Evolutionary conservation across 2,888 invertebrate genomes (phyloP), one percentile per base, ranked within the genome.

Genomic region (Leptinotarsa tumamoca): DNA sequence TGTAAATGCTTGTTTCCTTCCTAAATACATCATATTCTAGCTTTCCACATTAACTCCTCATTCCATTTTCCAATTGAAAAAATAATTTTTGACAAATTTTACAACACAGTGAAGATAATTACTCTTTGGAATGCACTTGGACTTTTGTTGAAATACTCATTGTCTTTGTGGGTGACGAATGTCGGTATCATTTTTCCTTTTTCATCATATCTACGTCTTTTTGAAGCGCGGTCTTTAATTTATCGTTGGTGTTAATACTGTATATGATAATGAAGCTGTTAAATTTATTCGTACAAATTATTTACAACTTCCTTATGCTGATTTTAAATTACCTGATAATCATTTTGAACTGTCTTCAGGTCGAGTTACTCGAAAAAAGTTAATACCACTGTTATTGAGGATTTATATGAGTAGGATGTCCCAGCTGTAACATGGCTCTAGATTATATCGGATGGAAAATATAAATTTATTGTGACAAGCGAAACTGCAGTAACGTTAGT

Each of bases 261-360:
- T 74, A 54, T 63, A 69, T 66, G 73, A 71, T 77, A 74, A 77
- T 77, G 67, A 68, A 71, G 63, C 72, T 72, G 76, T 71, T 66
- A 52, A 71, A 74, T 77, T 77, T 72, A 77, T 71, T 66, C 68
- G 54, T 50, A 74, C 71, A 68, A 71, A 70, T 72, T 75, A 75
- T 77, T 77, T 77, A 77, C 76, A 77, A 74, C 76, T 77, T 77
- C 76, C 76, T 77, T 50, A 50, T 77, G 69, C 68, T 23, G 56
- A 70, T 70, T 58, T 49, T 70, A 58, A 70, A 58, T 56, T 70
- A 50, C 49, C 49, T 49, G 70, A 70, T 70, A 58, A 70, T 58
- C n/a, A 58, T 70, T 70, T 33, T 70, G 27, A 70, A 58, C 63
- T 63, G 63, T 63, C 43, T 27, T 27, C 27, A 33, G 43, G 63